Conservation (phyloP, 2,797 vertebrate species). For the Tolypeutes matacus region DNA sequence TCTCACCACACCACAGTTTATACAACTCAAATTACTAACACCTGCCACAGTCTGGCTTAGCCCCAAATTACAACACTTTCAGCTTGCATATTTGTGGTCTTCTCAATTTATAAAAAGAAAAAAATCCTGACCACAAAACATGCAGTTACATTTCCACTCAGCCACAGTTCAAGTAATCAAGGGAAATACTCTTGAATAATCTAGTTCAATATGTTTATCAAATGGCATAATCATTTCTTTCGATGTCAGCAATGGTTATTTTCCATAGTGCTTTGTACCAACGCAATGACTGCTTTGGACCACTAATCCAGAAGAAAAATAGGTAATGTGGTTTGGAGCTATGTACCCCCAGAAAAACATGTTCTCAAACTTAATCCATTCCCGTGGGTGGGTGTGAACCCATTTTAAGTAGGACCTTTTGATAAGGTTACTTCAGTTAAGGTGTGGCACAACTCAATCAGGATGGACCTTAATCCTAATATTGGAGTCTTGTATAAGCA, state of each 20-base stretch:
- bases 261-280: neutral
- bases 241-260: neutral
- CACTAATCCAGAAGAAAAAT: neutral
- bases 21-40: conserved; percentile 39
- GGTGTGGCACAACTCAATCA: no score
- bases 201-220: neutral
- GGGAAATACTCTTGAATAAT: neutral
- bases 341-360: no score
- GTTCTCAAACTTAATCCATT: no score
- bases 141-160: neutral
- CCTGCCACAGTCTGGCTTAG: neutral
- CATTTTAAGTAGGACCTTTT: no score
- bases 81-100: neutral
- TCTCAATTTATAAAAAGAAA: conserved; percentile 10
- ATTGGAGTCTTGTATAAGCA: no score
- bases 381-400: no score
- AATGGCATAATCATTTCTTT: neutral
- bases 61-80: neutral
- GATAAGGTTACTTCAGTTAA: no score
- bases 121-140: conserved; percentile 14
- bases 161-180: neutral
- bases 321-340: no score
- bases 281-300: neutral
- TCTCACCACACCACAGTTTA: neutral
- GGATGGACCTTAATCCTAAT: no score